Base-by-base conservation (phyloP, 2,797 vertebrate genomes). In the Anguilla anguilla region DNA sequence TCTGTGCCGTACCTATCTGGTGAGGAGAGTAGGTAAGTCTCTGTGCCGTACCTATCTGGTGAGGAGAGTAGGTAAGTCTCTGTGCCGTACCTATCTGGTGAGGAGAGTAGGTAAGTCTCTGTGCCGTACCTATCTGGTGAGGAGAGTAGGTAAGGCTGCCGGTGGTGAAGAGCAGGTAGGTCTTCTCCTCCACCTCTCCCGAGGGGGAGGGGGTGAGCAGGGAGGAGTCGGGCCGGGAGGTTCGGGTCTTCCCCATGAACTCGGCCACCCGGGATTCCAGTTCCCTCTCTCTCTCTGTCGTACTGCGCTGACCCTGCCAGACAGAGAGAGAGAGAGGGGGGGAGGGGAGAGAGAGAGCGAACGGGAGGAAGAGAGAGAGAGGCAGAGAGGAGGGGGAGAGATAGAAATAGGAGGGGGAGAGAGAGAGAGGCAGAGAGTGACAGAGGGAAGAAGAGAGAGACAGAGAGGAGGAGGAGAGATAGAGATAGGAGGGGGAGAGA, bases 121-220 rank as follows among this genome's bases (percentile, higher is more conserved):
- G n/a, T 31, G 0, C 43, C 15, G 86, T 95, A 99, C 98, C 99
- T 90, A 99, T 99, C 95, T 99, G 98, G 93, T 99, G 99, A 0
- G 99, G 98, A 0, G 98, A 97, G 93, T 99, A 99, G 19, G 99
- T 99, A 93, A 99, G 98, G 96, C 98, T 98, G 90, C 98, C 99
- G 0, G 98, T 99, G 94, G 98, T 99, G 94, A 99, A 99, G 93
- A 99, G 97, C 87, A 99, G 95, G 90, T 99, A 99, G 0, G 99
- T 99, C 91, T 95, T 97, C 91, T 96, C 96, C 89, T 96, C 94
- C 39, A 86, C 89, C 13, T 94, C 95, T 72, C 95, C 96, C 0
- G 92, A 79, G 72, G 94, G 91, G 6, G 92, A 92, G 22, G 94
- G 89, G 81, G 92, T 88, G 4, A 95, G 93, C 64, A 96, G 89